Evolutionary conservation across 1,140 invertebrate species (phyloP), one percentile per base, ranked within the genome.

Genomic region (Sarcophaga peregrina): DNA sequence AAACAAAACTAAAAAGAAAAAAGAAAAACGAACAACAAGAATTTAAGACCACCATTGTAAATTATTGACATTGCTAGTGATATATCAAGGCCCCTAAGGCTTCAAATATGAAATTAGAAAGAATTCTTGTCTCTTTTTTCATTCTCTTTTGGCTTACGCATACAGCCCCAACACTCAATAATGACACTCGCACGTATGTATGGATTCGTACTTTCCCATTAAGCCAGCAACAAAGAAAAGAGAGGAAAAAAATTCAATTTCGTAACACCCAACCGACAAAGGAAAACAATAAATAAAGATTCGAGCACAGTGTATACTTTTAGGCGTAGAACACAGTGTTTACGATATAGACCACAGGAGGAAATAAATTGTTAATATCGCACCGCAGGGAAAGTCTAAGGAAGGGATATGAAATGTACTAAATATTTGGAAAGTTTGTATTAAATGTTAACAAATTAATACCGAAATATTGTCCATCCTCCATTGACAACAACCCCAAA

Each of bases 21-120:
- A 52, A 50, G 10, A 50, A 78, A 78, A 20, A 7, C 17, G 58
- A 62, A 78, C 3, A 50, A 4, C 20, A 15, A 50, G 75, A 78
- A 78, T 78, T 78, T 78, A 52, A 78, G 75, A 50, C 75, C 75
- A 52, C 75, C 20, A 78, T 78, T 48, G 47, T 78, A 50, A 78
- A 78, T 78, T 78, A 78, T 78, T 78, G 75, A 78, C 75, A 78
- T 78, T 48, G 75, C 75, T 50, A 78, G 75, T 78, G 75, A 78
- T 52, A 78, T 78, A 78, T 78, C 75, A 78, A 78, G 75, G 75
- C 17, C 75, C 47, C 47, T 8, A 13, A 76, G 75, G 75, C 75
- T 78, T 52, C 6, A 78, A 78, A 78, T 78, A 78, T 78, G 75
- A 78, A 78, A 78, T 78, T 78, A 50, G 75, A 78, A 78, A 76